phyloP scores from a whole-genome alignment of 1,140 invertebrate species.

The Sitobion miscanthi region DNA sequence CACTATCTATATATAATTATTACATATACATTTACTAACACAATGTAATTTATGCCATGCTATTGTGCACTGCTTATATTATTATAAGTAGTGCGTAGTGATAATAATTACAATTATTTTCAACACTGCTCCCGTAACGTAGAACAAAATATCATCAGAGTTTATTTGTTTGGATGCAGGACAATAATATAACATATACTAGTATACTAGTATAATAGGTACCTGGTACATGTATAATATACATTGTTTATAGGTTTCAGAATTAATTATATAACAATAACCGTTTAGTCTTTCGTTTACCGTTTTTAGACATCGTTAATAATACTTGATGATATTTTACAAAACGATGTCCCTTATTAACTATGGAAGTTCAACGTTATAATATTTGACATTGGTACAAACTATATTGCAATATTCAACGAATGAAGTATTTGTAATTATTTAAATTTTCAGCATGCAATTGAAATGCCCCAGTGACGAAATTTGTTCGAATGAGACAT shows the following conservation, averaged over 20 bases:
- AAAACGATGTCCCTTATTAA: neutral
- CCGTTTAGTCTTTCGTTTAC: neutral
- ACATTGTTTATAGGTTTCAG: neutral
- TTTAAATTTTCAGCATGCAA: slow-evolving; percentile 14
- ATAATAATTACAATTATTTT: neutral
- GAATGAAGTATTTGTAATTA: neutral
- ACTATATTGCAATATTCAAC: neutral
- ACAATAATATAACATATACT: neutral
- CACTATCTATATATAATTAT: neutral
- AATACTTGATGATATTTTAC: neutral
- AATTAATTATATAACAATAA: neutral
- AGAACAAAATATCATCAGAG: neutral
- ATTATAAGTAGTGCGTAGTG: neutral
- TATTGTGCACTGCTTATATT: neutral
- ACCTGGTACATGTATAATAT: neutral
- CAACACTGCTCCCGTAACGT: neutral
- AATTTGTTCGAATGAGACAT: neutral
- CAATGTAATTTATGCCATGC: neutral
- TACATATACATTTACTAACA: neutral
- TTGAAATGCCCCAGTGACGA: neutral
- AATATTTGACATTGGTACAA: neutral
- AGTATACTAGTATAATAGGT: neutral
- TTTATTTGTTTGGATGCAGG: neutral
- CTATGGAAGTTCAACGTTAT: neutral
- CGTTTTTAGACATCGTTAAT: neutral